Percentiles rank a stretch among this genome's conserved stretches.
Conservation (phyloP, 92 coral and sea anemone genomes). For the Diadumene lineata region DNA sequence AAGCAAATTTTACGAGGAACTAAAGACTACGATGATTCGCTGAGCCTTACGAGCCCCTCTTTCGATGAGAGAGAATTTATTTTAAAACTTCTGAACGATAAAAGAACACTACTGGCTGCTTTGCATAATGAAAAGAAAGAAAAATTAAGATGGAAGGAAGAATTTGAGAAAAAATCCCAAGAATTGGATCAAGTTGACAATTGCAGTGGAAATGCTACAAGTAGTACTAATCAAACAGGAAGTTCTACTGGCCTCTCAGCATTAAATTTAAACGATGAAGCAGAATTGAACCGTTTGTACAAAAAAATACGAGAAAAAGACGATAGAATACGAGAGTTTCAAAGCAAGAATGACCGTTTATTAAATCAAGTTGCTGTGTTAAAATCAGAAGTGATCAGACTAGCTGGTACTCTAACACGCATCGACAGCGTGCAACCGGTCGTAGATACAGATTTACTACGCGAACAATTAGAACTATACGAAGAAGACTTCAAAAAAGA, state of each 20-base stretch:
- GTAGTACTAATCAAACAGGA: constrained; percentile 1
- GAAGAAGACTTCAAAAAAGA: constrained; percentile 89
- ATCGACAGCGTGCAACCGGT: constrained; percentile 23
- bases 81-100: constrained; percentile 27
- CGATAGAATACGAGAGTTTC: constrained; percentile 15
- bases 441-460: constrained; percentile 60
- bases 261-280: constrained; percentile 23
- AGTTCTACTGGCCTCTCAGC: not conserved
- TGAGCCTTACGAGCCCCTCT: not conserved
- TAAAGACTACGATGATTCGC: not conserved
- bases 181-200: not conserved
- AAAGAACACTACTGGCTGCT: constrained; percentile 26
- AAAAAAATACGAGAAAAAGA: constrained; percentile 27
- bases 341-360: constrained; percentile 28
- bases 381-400: constrained; percentile 70
- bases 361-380: constrained; percentile 78
- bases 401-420: constrained; percentile 73
- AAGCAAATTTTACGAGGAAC: constrained; percentile 8
- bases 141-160: constrained; percentile 25
- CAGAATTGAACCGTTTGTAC: constrained; percentile 9
- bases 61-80: constrained; percentile 36
- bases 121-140: constrained; percentile 39
- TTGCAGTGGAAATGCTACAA: not conserved
- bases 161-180: constrained; percentile 14
- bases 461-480: constrained; percentile 75